Percentiles rank a stretch among this genome's conserved stretches.
Conservation (phyloP, 2,888 invertebrate species). For the Agriopis leucophaearia region DNA sequence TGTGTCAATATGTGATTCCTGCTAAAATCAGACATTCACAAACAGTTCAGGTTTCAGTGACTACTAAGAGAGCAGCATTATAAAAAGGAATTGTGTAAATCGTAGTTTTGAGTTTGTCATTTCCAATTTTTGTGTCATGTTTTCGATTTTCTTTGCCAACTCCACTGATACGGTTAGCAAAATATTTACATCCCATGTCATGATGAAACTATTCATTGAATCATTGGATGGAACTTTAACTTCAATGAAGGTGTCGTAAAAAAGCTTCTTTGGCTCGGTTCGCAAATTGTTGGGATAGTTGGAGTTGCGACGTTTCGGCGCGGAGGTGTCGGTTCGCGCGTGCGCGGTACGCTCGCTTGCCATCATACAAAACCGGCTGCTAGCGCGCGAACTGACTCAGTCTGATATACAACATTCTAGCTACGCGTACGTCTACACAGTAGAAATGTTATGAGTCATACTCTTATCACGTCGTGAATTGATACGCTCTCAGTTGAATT, state of each 20-base stretch:
- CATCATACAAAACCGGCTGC: constrained; percentile 82
- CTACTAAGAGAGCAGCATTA: constrained; percentile 29
- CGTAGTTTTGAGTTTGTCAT: constrained; percentile 31
- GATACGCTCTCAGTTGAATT: constrained; percentile 61
- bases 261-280: constrained; percentile 73
- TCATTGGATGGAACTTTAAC: constrained; percentile 61
- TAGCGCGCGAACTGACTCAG: constrained; percentile 80
- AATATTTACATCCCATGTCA: constrained; percentile 63
- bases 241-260: constrained; percentile 62
- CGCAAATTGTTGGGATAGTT: constrained; percentile 76
- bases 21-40: constrained; percentile 24
- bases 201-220: constrained; percentile 74
- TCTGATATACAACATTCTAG: constrained; percentile 84
- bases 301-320: constrained; percentile 64
- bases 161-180: constrained; percentile 49
- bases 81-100: constrained; percentile 36
- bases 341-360: constrained; percentile 72
- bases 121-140: constrained; percentile 42
- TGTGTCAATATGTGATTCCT: constrained; percentile 32
- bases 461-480: constrained; percentile 78
- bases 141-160: constrained; percentile 54
- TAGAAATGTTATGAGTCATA: constrained; percentile 77
- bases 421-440: constrained; percentile 73
- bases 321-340: constrained; percentile 63
- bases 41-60: constrained; percentile 6